These are phyloP conservation scores for Brachionus rubens DNA, from an alignment of 1,140 invertebrate species.

Conservation along the genomic window DNA sequence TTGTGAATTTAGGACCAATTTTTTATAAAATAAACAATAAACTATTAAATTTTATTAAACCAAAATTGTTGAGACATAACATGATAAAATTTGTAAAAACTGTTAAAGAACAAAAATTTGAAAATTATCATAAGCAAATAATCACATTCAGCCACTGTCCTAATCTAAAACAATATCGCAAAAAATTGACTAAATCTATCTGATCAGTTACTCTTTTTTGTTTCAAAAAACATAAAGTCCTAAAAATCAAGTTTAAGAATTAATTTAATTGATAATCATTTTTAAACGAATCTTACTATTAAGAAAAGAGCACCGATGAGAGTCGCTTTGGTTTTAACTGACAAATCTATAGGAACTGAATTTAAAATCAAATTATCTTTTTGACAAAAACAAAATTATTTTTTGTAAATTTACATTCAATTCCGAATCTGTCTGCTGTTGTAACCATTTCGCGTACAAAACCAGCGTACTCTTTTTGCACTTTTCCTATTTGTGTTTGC, in stretches of 20 bases:
- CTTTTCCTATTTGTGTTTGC: slow-evolving; percentile 3
- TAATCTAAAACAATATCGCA: no score
- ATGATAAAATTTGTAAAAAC: no score
- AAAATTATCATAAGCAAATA: no score
- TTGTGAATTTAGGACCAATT: no score
- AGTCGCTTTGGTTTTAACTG: slow-evolving; percentile 43
- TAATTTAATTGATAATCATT: not conserved
- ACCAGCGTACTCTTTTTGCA: slow-evolving; percentile 34
- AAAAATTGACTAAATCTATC: no score
- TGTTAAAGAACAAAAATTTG: no score
- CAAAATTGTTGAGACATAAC: no score
- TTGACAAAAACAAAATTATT: not conserved
- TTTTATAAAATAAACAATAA: no score
- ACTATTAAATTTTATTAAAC: no score
- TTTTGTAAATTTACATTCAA: slow-evolving; percentile 41
- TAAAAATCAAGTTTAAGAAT: not conserved
- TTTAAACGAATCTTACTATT: slow-evolving; percentile 13
- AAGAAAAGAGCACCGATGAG: slow-evolving; percentile 46
- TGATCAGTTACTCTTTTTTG: not conserved
- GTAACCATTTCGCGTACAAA: slow-evolving; percentile 21
- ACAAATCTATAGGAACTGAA: slow-evolving; percentile 51
- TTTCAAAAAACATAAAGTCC: slow-evolving; percentile 46
- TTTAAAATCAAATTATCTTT: not conserved
- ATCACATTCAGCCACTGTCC: no score
- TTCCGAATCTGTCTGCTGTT: slow-evolving; percentile 3